Evolutionary conservation across 2,113 vertebrate genomes (phyloP).

Genomic region (Misgurnus anguillicaudatus): DNA sequence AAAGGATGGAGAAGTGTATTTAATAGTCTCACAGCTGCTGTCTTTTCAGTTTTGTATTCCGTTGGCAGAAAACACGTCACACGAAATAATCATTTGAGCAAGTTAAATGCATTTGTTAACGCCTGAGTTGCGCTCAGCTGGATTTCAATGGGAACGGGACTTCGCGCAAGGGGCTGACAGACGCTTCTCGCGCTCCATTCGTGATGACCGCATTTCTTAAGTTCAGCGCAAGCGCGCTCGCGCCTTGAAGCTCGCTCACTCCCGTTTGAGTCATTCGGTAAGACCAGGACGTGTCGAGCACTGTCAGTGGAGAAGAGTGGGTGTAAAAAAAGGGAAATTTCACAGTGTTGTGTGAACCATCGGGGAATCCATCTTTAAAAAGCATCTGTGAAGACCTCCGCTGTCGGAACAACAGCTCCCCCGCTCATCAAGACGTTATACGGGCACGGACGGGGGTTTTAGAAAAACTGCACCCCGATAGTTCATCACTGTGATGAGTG

Average conservation of each 20-base stretch:
- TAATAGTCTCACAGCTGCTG: background rate
- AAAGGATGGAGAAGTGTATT: background rate
- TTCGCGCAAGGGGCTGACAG: slow-evolving; percentile 18
- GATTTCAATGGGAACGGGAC: background rate
- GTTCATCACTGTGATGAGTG: background rate
- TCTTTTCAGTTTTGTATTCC: background rate
- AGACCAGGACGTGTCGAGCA: slow-evolving; percentile 8
- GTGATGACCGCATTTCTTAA: slow-evolving; percentile 31
- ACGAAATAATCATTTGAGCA: slow-evolving; percentile 9
- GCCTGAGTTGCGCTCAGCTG: slow-evolving; percentile 31
- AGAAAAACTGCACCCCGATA: background rate
- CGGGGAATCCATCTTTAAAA: slow-evolving; percentile 32
- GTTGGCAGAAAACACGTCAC: background rate
- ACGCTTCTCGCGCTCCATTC: background rate
- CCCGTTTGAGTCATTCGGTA: slow-evolving; percentile 15
- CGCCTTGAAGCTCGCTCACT: slow-evolving; percentile 34
- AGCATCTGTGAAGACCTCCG: background rate
- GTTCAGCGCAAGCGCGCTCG: background rate
- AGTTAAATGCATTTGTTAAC: slow-evolving; percentile 22
- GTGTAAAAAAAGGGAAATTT: background rate
- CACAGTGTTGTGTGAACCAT: slow-evolving; percentile 8
- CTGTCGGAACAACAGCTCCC: background rate
- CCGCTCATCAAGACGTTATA: too few relatives aligned
- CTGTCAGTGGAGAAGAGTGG: background rate
- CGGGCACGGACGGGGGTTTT: too few relatives aligned